Evolutionary conservation across 2,888 invertebrate species (phyloP).

Genomic region (Salticus scenicus): DNA sequence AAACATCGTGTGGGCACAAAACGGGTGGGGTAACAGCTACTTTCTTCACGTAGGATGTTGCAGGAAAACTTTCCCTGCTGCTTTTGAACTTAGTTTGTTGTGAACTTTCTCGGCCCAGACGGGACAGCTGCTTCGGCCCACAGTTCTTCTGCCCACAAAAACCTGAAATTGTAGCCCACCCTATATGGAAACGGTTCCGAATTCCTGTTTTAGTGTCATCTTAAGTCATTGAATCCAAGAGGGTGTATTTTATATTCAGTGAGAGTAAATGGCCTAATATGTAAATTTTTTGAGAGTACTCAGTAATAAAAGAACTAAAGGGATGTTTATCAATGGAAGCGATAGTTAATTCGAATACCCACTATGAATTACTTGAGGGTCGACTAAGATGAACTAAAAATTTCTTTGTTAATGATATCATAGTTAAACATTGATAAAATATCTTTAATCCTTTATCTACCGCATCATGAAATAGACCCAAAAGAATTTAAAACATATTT

Average conservation of each 20-base stretch:
- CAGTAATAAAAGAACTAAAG: too few relatives aligned
- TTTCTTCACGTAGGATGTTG: not conserved
- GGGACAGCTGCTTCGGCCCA: constrained; percentile 36
- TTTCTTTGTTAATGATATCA: too few relatives aligned
- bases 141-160: constrained; percentile 30
- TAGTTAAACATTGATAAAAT: too few relatives aligned
- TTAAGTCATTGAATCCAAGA: not conserved
- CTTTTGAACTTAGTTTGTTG: not conserved
- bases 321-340: too few relatives aligned
- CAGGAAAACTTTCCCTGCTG: not conserved
- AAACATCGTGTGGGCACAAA: not conserved
- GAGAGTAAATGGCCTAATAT: not conserved
- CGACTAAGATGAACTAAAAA: too few relatives aligned
- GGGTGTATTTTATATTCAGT: not conserved
- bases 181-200: not conserved
- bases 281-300: too few relatives aligned
- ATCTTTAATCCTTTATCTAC: too few relatives aligned
- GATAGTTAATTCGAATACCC: too few relatives aligned
- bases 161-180: not conserved
- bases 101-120: not conserved
- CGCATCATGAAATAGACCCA: too few relatives aligned
- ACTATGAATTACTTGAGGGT: too few relatives aligned
- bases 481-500: too few relatives aligned
- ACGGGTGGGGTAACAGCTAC: not conserved
- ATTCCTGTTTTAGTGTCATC: not conserved